phyloP scores from a whole-genome alignment of 2,888 invertebrate species.

The Syritta pipiens region DNA sequence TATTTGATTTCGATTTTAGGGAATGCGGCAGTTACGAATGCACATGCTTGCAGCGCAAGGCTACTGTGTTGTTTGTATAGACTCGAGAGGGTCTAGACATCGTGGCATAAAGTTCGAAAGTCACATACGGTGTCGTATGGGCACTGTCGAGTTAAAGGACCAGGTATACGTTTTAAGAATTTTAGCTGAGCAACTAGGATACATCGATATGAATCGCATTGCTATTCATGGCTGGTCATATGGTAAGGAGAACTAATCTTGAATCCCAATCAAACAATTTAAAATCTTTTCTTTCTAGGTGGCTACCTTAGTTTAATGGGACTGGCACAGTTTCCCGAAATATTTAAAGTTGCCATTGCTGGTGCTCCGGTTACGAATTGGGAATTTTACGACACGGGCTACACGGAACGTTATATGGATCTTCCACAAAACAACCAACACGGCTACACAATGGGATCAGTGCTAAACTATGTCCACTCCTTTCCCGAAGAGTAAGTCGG shows the following conservation, averaged over 20 bases:
- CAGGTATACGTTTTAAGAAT: constrained; percentile 96
- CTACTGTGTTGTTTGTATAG: constrained; percentile 96
- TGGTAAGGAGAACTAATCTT: constrained; percentile 80
- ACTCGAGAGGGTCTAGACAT: constrained; percentile 96
- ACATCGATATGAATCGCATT: constrained; percentile 94
- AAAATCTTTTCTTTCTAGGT: constrained; percentile 78
- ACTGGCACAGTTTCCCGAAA: constrained; percentile 92
- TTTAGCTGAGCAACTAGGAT: constrained; percentile 90
- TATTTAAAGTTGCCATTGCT: constrained; percentile 97
- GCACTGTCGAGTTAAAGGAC: constrained; percentile 95
- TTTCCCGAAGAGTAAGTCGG: constrained; percentile 93
- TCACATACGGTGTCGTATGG: constrained; percentile 93
- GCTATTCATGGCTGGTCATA: constrained; percentile 99
- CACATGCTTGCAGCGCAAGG: constrained; percentile 97
- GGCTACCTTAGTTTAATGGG: constrained; percentile 98
- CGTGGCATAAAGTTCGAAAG: constrained; percentile 95
- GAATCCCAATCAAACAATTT: constrained; percentile 3
- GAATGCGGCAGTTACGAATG: constrained; percentile 93
- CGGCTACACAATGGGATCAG: constrained; percentile 91
- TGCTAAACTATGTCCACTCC: constrained; percentile 90
- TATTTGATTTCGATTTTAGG: constrained; percentile 80
- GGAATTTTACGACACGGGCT: constrained; percentile 98
- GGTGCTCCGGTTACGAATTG: constrained; percentile 99
- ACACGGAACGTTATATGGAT: constrained; percentile 98
- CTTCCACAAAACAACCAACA: constrained; percentile 86